A percentile compares a stretch with the other conserved stretches of the same genome.
Conservation (phyloP, 1,140 invertebrate genomes). For the Dufourea novaeangliae region DNA sequence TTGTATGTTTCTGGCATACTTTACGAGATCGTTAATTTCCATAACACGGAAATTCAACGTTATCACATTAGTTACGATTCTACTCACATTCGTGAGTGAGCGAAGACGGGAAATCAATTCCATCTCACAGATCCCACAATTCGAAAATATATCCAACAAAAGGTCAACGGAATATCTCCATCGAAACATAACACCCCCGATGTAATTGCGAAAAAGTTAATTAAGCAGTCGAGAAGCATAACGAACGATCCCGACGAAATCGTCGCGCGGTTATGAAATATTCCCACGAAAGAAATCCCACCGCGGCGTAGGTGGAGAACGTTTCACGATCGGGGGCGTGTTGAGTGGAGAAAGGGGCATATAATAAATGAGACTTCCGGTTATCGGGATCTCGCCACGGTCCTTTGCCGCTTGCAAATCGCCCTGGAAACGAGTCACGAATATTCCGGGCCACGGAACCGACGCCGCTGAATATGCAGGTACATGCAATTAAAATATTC, state of each 20-base stretch:
- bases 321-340: background rate
- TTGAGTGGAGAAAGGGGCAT: background rate
- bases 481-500: conserved; percentile 40
- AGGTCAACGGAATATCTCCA: no score
- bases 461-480: conserved; percentile 16
- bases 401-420: conserved; percentile 7
- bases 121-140: no score
- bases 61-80: no score
- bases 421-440: conserved; percentile 13
- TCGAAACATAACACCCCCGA: no score
- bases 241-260: no score
- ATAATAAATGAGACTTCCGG: conserved; percentile 41
- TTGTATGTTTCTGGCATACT: no score
- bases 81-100: no score
- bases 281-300: background rate
- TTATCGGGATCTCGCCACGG: conserved; percentile 29
- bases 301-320: background rate
- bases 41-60: no score
- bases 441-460: background rate
- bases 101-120: no score
- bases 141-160: no score
- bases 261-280: background rate
- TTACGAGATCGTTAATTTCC: no score
- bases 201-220: no score
- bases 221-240: background rate